Percentiles rank a stretch among this genome's conserved stretches.
phyloP scores from a whole-genome alignment of 2,113 vertebrate genomes.

The Gymnobelideus leadbeateri region DNA sequence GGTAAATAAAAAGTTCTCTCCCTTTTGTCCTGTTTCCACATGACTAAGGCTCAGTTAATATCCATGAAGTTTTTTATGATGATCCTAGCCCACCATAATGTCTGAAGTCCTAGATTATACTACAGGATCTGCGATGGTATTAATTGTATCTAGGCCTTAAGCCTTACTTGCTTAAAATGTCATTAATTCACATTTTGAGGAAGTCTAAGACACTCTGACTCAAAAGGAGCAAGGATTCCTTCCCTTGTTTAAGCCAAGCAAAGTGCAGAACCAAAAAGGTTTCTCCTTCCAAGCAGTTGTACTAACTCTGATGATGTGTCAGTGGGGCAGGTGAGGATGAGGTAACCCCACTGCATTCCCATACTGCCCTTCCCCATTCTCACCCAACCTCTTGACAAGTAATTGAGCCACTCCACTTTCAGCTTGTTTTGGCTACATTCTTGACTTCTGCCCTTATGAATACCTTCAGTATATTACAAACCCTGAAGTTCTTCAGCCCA shows the following conservation, averaged over 20 bases:
- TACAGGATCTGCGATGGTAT: fast-evolving
- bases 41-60: not conserved
- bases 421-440: slow-evolving; percentile 19
- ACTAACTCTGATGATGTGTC: not conserved
- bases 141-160: not conserved
- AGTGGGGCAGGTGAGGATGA: not conserved
- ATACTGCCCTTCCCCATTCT: too few relatives aligned
- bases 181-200: slow-evolving; percentile 25
- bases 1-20: not conserved
- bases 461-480: not conserved
- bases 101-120: not conserved
- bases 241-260: not conserved
- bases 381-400: not conserved
- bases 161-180: not conserved
- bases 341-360: not conserved
- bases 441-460: not conserved
- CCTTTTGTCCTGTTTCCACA: slow-evolving; percentile 38
- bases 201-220: slow-evolving; percentile 1
- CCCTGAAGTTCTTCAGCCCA: slow-evolving; percentile 7
- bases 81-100: not conserved
- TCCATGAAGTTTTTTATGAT: not conserved
- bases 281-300: slow-evolving; percentile 16
- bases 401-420: not conserved
- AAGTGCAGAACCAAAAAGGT: not conserved
- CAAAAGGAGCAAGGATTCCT: not conserved